Evolutionary conservation across 2,888 invertebrate species (phyloP).

Genomic region (Athrips mouffetella): DNA sequence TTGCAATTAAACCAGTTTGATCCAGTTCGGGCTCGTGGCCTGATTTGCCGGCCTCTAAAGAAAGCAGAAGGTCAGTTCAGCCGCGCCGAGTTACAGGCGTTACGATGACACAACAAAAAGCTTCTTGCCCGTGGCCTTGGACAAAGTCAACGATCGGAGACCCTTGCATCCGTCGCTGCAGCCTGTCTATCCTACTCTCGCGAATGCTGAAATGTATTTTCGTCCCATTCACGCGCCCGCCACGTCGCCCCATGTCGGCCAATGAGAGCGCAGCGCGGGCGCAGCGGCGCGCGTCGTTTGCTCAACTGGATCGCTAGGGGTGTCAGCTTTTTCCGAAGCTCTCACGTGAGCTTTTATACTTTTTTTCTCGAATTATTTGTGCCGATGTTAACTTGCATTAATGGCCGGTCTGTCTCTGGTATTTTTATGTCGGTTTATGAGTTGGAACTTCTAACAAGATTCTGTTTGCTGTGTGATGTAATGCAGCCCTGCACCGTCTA

Average conservation of each 20-base stretch:
- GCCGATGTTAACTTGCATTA: constrained; percentile 43
- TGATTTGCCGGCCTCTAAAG: constrained; percentile 55
- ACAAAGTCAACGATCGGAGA: constrained; percentile 73
- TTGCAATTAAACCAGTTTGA: constrained; percentile 15
- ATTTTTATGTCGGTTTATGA: constrained; percentile 34
- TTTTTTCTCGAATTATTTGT: constrained; percentile 50
- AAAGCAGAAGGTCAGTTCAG: constrained; percentile 69
- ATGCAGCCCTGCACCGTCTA: constrained; percentile 38
- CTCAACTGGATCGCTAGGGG: constrained; percentile 70
- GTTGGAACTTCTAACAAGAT: constrained; percentile 5
- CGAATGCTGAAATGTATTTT: constrained; percentile 19
- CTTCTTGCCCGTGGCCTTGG: constrained; percentile 68
- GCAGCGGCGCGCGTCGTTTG: constrained; percentile 72
- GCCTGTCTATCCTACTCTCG: constrained; percentile 42
- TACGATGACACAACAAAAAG: constrained; percentile 64
- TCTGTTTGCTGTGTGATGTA: constrained; percentile 12
- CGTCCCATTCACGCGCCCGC: constrained; percentile 48
- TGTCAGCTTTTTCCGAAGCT: constrained; percentile 70
- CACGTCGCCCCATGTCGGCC: constrained; percentile 46
- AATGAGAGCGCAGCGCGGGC: constrained; percentile 60
- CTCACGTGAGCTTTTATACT: constrained; percentile 55
- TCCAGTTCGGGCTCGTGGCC: constrained; percentile 9
- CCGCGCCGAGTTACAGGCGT: constrained; percentile 54
- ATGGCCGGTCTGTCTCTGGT: constrained; percentile 31
- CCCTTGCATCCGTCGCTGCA: constrained; percentile 73